Evolutionary conservation across 1,140 invertebrate genomes (phyloP), one percentile per base, ranked within the genome.

Genomic region (Whitmania pigra): DNA sequence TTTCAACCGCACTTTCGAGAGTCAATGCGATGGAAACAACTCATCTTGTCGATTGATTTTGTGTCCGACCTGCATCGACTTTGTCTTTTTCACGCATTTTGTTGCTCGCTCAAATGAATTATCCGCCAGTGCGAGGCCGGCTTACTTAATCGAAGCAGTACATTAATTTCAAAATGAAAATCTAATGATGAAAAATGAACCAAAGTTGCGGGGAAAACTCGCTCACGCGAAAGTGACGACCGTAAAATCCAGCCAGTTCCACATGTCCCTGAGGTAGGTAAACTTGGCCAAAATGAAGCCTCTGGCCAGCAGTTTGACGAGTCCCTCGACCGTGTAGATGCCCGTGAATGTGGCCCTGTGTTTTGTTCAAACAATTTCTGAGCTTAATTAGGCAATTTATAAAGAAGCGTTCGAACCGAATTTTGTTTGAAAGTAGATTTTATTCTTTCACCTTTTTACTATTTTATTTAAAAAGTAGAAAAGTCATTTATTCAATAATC

Each of bases 181-280:
- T 49, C 43, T 49, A 49, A 49, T 17, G 43, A 49, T 49, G 43
- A 49, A 49, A 49, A 49, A 49, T 49, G 43, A 49, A 17, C 43
- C 3, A 17, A 17, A 49, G 15, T 49, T 17, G 43, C 9, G 15
- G 9, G 40, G 43, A 49, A 49, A 49, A 5, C 29, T 20, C 25
- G 25, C 91, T 84, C 92, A 95, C 75, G 93, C 93, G 72, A 91
- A 90, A 66, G 90, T 89, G 77, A 97, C 95, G 70, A 95, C 93
- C 71, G 93, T 88, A 82, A 96, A 96, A 84, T 96, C 93, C 78
- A 96, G 84, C 92, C 93, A 95, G 83, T 96, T 97, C 94, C 94
- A 97, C 11, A 92, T 91, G 85, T 95, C 96, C 77, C 94, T 84
- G 73, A 97, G 86, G 83, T 96, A 97, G 40, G 94, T 95, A 83